Evolutionary conservation across 2,113 vertebrate species (phyloP).

Genomic region (Parus major): DNA sequence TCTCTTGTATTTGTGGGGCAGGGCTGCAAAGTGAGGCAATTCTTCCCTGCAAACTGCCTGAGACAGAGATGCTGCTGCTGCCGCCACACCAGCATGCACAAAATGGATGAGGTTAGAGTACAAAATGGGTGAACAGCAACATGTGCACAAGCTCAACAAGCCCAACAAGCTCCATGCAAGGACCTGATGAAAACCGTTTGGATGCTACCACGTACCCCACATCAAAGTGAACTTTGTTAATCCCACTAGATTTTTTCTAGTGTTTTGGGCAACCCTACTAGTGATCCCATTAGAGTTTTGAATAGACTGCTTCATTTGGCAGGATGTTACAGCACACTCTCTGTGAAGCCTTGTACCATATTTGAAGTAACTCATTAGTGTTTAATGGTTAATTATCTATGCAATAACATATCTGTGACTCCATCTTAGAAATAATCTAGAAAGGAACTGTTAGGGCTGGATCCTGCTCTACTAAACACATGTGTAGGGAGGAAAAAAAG

Average conservation of each 20-base stretch:
- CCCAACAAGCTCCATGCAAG: background rate
- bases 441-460: background rate
- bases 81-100: accelerated
- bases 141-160: accelerated
- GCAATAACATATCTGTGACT: background rate
- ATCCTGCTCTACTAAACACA: background rate
- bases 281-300: background rate
- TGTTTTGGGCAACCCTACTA: background rate
- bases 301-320: background rate
- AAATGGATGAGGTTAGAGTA: background rate
- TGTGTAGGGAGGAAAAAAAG: background rate
- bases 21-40: background rate
- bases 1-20: background rate
- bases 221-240: background rate
- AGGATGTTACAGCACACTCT: background rate
- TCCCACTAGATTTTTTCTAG: background rate
- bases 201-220: background rate
- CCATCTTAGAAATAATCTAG: background rate
- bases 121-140: background rate
- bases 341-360: background rate
- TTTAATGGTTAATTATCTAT: background rate
- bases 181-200: background rate
- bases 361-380: background rate
- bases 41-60: background rate
- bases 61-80: background rate